Percentiles rank a stretch among this genome's conserved stretches.
Conservation (phyloP, 2,113 vertebrate genomes). For the Plotosus lineatus region DNA sequence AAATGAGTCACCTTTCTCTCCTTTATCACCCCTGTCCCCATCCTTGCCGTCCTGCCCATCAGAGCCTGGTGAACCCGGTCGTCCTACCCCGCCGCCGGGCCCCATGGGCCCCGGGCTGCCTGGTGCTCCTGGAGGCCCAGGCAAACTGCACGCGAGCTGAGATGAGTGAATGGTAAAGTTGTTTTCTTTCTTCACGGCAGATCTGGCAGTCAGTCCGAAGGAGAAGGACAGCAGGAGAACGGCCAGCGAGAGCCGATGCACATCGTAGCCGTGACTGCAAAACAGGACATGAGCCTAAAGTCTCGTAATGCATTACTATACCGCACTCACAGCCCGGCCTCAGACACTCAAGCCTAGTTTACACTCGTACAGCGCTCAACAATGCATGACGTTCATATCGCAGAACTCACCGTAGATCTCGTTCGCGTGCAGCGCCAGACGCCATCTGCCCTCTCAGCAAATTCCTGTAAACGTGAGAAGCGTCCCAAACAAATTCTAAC, state of each 20-base stretch:
- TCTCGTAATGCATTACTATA: not conserved
- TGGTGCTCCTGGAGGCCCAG: conserved; percentile 81
- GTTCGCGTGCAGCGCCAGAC: not conserved
- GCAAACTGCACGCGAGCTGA: conserved; percentile 85
- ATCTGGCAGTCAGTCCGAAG: conserved; percentile 72
- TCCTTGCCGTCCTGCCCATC: conserved; percentile 88
- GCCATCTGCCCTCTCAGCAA: not conserved
- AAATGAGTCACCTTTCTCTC: conserved; percentile 76
- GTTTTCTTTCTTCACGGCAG: conserved; percentile 64
- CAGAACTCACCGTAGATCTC: conserved; percentile 40
- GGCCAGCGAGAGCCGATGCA: conserved; percentile 78
- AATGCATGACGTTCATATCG: conserved; percentile 1
- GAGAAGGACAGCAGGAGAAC: conserved; percentile 76
- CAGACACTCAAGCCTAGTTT: not conserved
- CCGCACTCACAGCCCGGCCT: not conserved
- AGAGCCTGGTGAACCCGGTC: conserved; percentile 85
- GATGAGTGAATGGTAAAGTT: conserved; percentile 77
- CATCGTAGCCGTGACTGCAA: conserved; percentile 68
- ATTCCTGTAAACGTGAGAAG: not conserved
- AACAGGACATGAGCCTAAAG: conserved; percentile 31
- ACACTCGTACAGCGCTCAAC: not conserved
- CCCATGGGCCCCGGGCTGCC: conserved; percentile 82
- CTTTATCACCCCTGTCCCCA: conserved; percentile 80
- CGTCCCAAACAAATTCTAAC: not conserved
- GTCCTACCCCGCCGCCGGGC: conserved; percentile 77